Evolutionary conservation across 2,113 vertebrate genomes (phyloP), one percentile per base, ranked within the genome.

Genomic region (Beaufortia kweichowensis): DNA sequence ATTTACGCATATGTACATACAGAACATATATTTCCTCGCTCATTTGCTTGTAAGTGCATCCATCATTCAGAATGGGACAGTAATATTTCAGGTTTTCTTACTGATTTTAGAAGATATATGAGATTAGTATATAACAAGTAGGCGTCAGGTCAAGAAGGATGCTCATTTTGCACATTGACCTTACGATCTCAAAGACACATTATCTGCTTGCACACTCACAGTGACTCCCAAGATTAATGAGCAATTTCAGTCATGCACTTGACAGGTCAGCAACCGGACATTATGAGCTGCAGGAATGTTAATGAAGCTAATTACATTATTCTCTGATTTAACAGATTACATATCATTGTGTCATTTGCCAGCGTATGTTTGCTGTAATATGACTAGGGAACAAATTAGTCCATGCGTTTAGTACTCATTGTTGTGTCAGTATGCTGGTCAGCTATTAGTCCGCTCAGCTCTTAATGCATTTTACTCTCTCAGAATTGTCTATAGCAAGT

Each of bases 301-400:
- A 79, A 78, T 77, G 69, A 59, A 65, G 43, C 62, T 35, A 65
- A 82, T 79, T 79, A 62, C 33, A 78, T 56, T 66, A 78, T 79
- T 39, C 46, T 33, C 50, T 75, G 71, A 71, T 59, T 28, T 65
- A 69, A 65, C 60, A 31, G 76, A 69, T 46, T 57, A 3, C 71
- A 21, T 39, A 41, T 46, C 71, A 65, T 39, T 65, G 60, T 70
- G 14, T 59, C 9, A 39, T 46, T 17, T 66, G 63, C 41, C 68
- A n/a, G 28, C 10, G 31, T 17, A 14, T 21, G 71, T 55, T 80
- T 73, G 57, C 67, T 26, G 29, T 14, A 1, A 26, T 70, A 70
- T 57, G 50, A 70, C 50, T 6, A 23, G 50, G 39, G 53, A 26
- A 57, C 53, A 71, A 68, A 71, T 59, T 41, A 19, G 53, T 5